These are phyloP conservation scores for Podocnemis expansa DNA, from an alignment of 2,113 vertebrate genomes.

Conservation along the genomic window DNA sequence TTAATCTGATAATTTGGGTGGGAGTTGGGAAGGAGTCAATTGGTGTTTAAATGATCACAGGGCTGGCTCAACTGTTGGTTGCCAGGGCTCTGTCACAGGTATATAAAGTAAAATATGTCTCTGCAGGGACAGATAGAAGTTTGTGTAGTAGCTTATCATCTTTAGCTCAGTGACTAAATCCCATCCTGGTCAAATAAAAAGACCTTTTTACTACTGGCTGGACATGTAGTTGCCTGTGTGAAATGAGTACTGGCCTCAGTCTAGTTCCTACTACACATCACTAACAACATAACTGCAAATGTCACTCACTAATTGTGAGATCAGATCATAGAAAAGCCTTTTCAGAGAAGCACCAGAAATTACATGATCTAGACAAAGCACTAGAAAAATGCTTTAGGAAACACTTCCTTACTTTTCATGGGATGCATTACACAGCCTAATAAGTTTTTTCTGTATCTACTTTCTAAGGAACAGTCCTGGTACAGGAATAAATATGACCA, in stretches of 20 bases:
- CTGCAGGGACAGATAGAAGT: neutral
- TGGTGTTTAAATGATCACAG: neutral
- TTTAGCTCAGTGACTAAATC: neutral
- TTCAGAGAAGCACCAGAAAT: neutral
- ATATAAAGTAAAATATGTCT: neutral
- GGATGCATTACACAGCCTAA: neutral
- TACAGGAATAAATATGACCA: too few relatives aligned
- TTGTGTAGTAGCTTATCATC: neutral
- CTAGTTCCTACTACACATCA: neutral
- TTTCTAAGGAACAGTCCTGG: neutral
- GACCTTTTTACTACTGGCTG: neutral
- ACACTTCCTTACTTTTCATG: neutral
- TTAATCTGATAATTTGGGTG: neutral
- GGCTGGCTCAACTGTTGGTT: too few relatives aligned
- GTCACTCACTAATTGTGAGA: neutral
- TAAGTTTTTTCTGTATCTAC: neutral
- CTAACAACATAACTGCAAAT: neutral
- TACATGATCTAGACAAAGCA: neutral
- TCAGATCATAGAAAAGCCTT: neutral
- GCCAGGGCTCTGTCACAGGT: neutral
- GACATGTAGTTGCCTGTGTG: neutral
- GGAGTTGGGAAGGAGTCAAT: neutral
- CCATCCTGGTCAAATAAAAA: neutral
- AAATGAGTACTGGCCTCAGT: neutral
- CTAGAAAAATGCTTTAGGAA: neutral